Percentiles rank a stretch among this genome's conserved stretches.
Conservation (phyloP, 1,140 invertebrate species). For the Dendroctonus ponderosae region DNA sequence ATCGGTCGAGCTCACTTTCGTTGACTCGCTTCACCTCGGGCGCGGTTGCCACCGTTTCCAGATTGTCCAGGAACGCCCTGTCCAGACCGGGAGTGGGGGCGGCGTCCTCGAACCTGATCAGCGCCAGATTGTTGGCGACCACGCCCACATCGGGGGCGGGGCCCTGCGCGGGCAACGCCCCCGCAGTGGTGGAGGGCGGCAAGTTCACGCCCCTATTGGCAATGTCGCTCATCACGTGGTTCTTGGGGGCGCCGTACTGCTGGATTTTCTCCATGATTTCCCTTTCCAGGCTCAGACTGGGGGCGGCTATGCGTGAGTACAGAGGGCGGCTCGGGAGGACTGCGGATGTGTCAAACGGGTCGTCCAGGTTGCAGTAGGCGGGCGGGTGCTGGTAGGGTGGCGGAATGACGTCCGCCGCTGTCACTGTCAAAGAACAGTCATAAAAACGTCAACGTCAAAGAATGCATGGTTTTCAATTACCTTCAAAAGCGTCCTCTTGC, state of each 20-base stretch:
- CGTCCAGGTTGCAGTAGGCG: conserved; percentile 52
- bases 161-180: conserved; percentile 27
- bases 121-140: conserved; percentile 29
- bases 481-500: conserved; percentile 42
- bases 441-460: too few relatives aligned
- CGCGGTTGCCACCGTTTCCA: conserved; percentile 27
- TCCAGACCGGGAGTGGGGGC: conserved; percentile 12
- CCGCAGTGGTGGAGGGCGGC: conserved; percentile 32
- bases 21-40: not conserved
- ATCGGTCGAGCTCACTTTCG: not conserved
- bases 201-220: conserved; percentile 38
- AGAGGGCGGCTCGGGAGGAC: conserved; percentile 1
- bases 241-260: conserved; percentile 4
- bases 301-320: not conserved
- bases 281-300: conserved; percentile 11
- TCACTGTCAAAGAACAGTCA: conserved; percentile 10
- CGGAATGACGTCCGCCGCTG: conserved; percentile 41
- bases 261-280: conserved; percentile 36
- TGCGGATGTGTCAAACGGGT: conserved; percentile 64
- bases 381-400: conserved; percentile 56
- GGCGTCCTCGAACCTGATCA: conserved; percentile 34
- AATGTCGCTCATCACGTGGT: conserved; percentile 38
- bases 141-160: not conserved
- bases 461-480: not conserved
- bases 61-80: conserved; percentile 36